Conservation (phyloP, 2,797 vertebrate species). For the Florisuga fusca region DNA sequence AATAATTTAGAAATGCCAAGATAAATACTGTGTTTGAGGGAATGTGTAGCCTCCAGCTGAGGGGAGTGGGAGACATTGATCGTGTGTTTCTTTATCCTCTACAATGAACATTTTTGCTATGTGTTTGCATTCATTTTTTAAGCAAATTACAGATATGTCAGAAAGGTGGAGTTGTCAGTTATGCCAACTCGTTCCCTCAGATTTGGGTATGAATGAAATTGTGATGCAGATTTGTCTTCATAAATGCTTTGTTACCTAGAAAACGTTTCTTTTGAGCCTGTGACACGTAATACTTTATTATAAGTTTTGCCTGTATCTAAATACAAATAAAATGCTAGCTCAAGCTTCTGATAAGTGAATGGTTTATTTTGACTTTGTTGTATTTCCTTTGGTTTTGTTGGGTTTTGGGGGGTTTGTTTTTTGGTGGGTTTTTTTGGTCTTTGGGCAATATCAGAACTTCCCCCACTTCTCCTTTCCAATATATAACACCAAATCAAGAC, state of each 20-base stretch:
- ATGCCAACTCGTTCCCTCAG: neutral
- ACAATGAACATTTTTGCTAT: slow-evolving; percentile 1
- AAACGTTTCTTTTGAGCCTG: neutral
- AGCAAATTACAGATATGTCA: slow-evolving; percentile 36
- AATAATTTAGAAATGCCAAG: neutral
- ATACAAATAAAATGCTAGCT: slow-evolving; percentile 20
- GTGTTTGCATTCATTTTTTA: slow-evolving; percentile 47
- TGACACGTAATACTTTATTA: neutral
- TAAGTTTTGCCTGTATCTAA: neutral
- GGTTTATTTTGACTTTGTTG: neutral
- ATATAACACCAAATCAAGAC: neutral
- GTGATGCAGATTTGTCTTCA: neutral
- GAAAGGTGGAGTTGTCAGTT: slow-evolving; percentile 12
- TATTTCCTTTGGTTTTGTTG: too few relatives aligned
- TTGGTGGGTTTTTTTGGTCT: neutral
- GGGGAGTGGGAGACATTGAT: neutral
- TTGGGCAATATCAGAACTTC: neutral
- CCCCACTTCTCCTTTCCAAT: neutral
- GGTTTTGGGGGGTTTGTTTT: too few relatives aligned
- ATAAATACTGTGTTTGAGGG: neutral
- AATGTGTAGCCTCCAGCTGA: neutral
- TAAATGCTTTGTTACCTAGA: slow-evolving; percentile 2
- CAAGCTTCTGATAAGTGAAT: neutral
- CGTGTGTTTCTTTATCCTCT: neutral
- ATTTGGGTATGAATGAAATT: slow-evolving; percentile 39